These are phyloP conservation scores for Pituophis catenifer DNA, from an alignment of 2,113 vertebrate genomes.

Conservation along the genomic window DNA sequence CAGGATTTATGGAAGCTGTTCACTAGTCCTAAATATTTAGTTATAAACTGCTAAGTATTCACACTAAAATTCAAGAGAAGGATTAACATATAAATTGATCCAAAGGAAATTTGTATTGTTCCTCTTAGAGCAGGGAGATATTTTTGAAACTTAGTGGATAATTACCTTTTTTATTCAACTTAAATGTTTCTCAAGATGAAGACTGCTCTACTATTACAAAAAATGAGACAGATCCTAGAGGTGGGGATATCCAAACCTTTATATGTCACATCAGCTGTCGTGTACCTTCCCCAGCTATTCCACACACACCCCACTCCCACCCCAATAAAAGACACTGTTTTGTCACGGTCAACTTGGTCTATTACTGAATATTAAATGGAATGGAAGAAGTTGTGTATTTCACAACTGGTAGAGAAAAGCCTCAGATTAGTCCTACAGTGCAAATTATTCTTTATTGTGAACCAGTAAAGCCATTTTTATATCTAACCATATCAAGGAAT, in stretches of 20 bases:
- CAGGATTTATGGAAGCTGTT: neutral
- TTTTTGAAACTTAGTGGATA: neutral
- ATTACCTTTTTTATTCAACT: neutral
- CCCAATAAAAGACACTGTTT: neutral
- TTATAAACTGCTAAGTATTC: neutral
- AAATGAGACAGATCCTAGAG: neutral
- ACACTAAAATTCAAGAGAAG: neutral
- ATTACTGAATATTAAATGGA: neutral
- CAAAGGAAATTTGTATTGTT: neutral
- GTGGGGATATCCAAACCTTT: neutral
- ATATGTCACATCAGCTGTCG: neutral
- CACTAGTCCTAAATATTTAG: neutral
- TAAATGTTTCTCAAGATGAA: neutral
- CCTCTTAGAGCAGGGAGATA: neutral
- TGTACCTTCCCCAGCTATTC: neutral
- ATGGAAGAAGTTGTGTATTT: neutral
- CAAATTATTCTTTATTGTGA: neutral
- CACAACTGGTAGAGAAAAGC: neutral
- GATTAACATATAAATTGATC: neutral
- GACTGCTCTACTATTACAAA: neutral
- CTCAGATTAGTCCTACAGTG: neutral
- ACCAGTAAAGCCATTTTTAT: neutral
- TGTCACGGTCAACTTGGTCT: neutral
- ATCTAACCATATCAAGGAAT: neutral
- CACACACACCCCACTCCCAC: no score